phyloP scores from a whole-genome alignment of 2,113 vertebrate genomes.

The western clawed frog (Xenopus tropicalis) region UCB_Xtro_10.0 CM004445.2:34288501-34289000 shows the following conservation, averaged over 20 bases:
- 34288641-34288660: slow-evolving; percentile 8
- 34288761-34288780: slow-evolving; percentile 60
- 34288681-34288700: slow-evolving; percentile 51
- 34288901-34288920: too few relatives aligned
- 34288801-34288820: slow-evolving; percentile 63
- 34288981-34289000: too few relatives aligned
- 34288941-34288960: too few relatives aligned
- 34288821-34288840: slow-evolving; percentile 50
- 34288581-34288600: slow-evolving; percentile 6
- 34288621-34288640: slow-evolving; percentile 17
- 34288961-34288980: too few relatives aligned
- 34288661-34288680: slow-evolving; percentile 48
- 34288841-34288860: slow-evolving; percentile 29
- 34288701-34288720: slow-evolving; percentile 54
- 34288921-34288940: too few relatives aligned
- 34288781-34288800: slow-evolving; percentile 61
- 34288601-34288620: slow-evolving; percentile 8
- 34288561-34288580: neutral
- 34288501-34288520: too few relatives aligned
- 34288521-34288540: too few relatives aligned
- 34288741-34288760: slow-evolving; percentile 58
- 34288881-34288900: slow-evolving; percentile 16
- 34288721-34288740: slow-evolving; percentile 65
- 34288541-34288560: too few relatives aligned
- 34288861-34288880: slow-evolving; percentile 35